These are phyloP conservation scores for Pyrrhia umbra DNA, from an alignment of 2,888 invertebrate genomes.

Conservation along the genomic window DNA sequence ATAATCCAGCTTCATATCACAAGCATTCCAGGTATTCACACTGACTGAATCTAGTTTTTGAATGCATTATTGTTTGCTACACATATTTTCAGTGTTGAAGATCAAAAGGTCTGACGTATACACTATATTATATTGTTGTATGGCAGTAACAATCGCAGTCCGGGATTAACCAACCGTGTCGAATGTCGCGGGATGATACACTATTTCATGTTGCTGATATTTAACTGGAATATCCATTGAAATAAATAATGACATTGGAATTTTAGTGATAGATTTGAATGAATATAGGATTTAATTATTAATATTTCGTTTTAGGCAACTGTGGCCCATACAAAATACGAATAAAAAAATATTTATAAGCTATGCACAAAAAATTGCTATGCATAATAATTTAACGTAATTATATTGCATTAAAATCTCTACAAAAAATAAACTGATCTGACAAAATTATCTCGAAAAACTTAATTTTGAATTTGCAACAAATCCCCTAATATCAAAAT, in stretches of 20 bases:
- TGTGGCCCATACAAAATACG: too few species aligned
- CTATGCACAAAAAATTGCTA: too few species aligned
- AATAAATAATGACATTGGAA: constrained; percentile 1
- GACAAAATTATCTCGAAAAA: too few species aligned
- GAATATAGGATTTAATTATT: too few species aligned
- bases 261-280: background rate
- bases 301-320: too few species aligned
- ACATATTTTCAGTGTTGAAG: constrained; percentile 62
- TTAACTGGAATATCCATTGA: background rate
- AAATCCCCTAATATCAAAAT: constrained; percentile 49
- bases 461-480: too few species aligned
- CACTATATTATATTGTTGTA: constrained; percentile 27
- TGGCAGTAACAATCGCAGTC: constrained; percentile 40
- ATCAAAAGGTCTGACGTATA: constrained; percentile 67
- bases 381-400: too few species aligned
- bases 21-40: background rate
- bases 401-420: background rate
- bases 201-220: constrained; percentile 1
- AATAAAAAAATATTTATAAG: too few species aligned
- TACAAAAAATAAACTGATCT: too few species aligned
- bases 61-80: constrained; percentile 22
- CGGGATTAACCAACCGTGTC: constrained; percentile 45
- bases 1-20: background rate
- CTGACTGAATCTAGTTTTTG: background rate
- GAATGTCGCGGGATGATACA: constrained; percentile 1